Evolutionary conservation across 2,888 invertebrate genomes (phyloP), one percentile per base, ranked within the genome.

Genomic region (Villa cingulata): DNA sequence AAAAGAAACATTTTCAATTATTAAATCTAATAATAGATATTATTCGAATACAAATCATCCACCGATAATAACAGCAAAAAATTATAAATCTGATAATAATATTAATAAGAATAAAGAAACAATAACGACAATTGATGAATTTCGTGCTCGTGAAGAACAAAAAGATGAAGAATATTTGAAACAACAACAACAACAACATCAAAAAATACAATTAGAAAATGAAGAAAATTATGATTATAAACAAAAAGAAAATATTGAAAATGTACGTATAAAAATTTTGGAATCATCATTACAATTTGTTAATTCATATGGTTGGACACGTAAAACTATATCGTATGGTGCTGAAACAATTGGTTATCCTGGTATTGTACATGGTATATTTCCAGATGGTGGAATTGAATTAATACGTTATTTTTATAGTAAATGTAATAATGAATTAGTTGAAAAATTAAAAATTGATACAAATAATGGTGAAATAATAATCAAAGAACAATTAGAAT

Each of bases 271-370:
- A 45, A 73, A 76, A 58, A 88, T 94, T 57, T 72, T 92, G 54
- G 74, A 77, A 45, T 83, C 83, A 29, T 82, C 90, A 12, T 68
- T 94, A 57, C 75, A 77, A 10, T 86, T 80, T 71, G 90, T 94
- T 2, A 68, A 75, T n/a, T 74, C 79, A 51, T 73, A 76, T 60
- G 91, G 94, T 46, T 94, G 92, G 91, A 81, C 83, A 12, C 77
- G 80, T 53, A 80, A 84, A 58, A 81, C 90, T 0, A 71, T 92
- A 46, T 71, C 73, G 53, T 68, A 72, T 71, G 94, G 91, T 43
- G 90, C 92, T 10, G 82, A 87, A 65, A 74, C 78, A 1, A 72
- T 81, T 20, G 90, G 90, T 2, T 85, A 86, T 61, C 86, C 90
- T 3, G 80, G 84, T 18, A 75, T 86, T 18, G 76, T 80, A 44